These are phyloP conservation scores for Drosophila erecta DNA, from an alignment of 1,140 invertebrate genomes.

Conservation along the genomic window DNA sequence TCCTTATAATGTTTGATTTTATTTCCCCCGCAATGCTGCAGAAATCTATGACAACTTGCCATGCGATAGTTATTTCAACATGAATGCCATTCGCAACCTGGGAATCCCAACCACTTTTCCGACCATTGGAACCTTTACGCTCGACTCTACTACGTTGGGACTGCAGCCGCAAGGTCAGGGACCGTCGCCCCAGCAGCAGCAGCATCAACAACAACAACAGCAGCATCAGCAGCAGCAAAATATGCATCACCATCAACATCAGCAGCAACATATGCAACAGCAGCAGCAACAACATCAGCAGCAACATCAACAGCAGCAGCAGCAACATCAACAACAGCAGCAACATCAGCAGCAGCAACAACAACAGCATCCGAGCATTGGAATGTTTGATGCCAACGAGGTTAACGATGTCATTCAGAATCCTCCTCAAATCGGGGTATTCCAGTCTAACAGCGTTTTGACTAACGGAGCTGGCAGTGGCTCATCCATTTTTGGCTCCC, in stretches of 20 bases:
- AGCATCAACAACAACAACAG: slow-evolving; percentile 49
- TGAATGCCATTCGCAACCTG: slow-evolving; percentile 82
- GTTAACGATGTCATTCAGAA: slow-evolving; percentile 77
- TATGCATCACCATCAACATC: slow-evolving; percentile 47
- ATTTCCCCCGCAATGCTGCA: slow-evolving; percentile 17
- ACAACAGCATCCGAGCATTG: slow-evolving; percentile 73
- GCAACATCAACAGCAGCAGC: slow-evolving; percentile 44
- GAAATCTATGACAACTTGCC: slow-evolving; percentile 83
- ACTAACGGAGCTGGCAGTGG: slow-evolving; percentile 71
- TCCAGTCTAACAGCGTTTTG: slow-evolving; percentile 79
- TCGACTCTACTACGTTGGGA: slow-evolving; percentile 77
- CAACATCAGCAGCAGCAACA: slow-evolving; percentile 62
- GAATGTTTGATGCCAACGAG: slow-evolving; percentile 79
- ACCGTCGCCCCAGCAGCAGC: slow-evolving; percentile 43
- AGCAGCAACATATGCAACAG: slow-evolving; percentile 46
- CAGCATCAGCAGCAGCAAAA: slow-evolving; percentile 61
- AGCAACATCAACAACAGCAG: slow-evolving; percentile 47
- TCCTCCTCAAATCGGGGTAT: slow-evolving; percentile 79
- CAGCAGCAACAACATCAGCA: slow-evolving; percentile 38
- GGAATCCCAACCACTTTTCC: slow-evolving; percentile 81
- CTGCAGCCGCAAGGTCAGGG: slow-evolving; percentile 61
- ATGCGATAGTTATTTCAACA: slow-evolving; percentile 78
- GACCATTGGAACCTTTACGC: slow-evolving; percentile 81
- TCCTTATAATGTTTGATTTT: background rate
- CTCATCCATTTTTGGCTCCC: slow-evolving; percentile 76